These are phyloP conservation scores for Dasyprocta punctata DNA, from an alignment of 2,113 vertebrate genomes.

Conservation along the genomic window DNA sequence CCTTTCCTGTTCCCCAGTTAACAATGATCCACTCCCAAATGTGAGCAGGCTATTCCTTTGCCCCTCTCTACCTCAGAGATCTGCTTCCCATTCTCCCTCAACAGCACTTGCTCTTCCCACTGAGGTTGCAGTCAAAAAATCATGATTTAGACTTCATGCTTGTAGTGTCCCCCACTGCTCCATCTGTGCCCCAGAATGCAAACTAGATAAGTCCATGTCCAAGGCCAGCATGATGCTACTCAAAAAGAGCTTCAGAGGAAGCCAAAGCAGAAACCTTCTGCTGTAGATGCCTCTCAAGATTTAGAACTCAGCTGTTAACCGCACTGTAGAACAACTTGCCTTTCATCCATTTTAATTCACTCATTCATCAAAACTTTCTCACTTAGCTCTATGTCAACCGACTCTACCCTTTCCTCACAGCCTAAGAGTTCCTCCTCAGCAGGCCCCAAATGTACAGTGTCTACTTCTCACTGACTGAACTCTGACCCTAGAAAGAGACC, in stretches of 20 bases:
- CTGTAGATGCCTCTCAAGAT: background rate
- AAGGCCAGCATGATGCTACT: background rate
- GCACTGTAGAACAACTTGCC: background rate
- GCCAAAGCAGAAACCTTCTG: background rate
- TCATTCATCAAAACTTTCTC: background rate
- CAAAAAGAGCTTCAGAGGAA: background rate
- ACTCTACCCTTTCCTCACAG: background rate
- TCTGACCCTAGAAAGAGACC: background rate
- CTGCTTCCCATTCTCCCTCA: background rate
- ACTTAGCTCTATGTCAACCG: background rate
- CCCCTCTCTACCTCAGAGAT: background rate
- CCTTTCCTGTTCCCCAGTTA: background rate
- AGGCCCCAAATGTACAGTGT: background rate
- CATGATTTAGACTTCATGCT: background rate
- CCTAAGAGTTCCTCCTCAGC: no score
- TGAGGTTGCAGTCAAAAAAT: background rate
- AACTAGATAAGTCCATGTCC: background rate
- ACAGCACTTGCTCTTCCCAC: background rate
- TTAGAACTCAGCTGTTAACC: background rate
- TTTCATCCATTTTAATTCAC: background rate
- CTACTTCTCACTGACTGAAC: background rate
- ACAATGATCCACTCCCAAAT: background rate
- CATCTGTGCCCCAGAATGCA: background rate
- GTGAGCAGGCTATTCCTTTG: background rate
- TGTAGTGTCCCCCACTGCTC: background rate